These are phyloP conservation scores for Biston stratarius DNA, from an alignment of 2,888 invertebrate genomes.

Conservation along the genomic window DNA sequence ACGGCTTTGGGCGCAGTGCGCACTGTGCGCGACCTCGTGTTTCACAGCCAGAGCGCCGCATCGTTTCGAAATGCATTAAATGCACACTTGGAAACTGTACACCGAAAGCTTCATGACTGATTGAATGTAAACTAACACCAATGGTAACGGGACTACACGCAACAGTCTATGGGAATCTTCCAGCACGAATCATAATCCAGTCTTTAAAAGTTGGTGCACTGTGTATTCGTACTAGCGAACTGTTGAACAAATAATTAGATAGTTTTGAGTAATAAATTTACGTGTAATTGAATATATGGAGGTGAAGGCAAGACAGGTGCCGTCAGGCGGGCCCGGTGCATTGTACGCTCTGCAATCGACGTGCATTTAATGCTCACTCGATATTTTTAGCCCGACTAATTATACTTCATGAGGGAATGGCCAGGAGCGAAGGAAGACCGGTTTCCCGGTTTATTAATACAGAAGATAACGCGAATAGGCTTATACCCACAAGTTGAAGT, in stretches of 20 bases:
- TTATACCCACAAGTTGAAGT: slow-evolving; percentile 21
- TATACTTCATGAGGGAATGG: slow-evolving; percentile 52
- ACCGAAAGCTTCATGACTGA: slow-evolving; percentile 60
- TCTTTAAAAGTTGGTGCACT: background rate
- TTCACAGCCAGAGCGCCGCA: slow-evolving; percentile 81
- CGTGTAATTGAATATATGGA: slow-evolving; percentile 48
- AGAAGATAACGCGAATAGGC: slow-evolving; percentile 14
- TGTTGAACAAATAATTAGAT: background rate
- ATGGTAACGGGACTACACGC: slow-evolving; percentile 49
- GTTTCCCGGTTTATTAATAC: slow-evolving; percentile 61
- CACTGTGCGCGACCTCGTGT: slow-evolving; percentile 80
- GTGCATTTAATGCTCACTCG: slow-evolving; percentile 63
- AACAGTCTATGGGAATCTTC: slow-evolving; percentile 38
- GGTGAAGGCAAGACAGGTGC: slow-evolving; percentile 70
- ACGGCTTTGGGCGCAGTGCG: slow-evolving; percentile 79
- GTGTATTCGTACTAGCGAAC: slow-evolving; percentile 4
- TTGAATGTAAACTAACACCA: slow-evolving; percentile 69
- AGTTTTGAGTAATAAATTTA: slow-evolving; percentile 33
- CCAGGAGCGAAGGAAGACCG: slow-evolving; percentile 57
- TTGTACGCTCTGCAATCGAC: slow-evolving; percentile 51
- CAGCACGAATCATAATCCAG: background rate
- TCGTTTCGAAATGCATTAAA: slow-evolving; percentile 86
- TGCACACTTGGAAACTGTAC: slow-evolving; percentile 79
- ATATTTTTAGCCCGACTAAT: slow-evolving; percentile 74
- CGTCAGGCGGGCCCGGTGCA: slow-evolving; percentile 59